Evolutionary conservation across 2,888 invertebrate genomes (phyloP).

Genomic region (Agriopis aurantiaria): DNA sequence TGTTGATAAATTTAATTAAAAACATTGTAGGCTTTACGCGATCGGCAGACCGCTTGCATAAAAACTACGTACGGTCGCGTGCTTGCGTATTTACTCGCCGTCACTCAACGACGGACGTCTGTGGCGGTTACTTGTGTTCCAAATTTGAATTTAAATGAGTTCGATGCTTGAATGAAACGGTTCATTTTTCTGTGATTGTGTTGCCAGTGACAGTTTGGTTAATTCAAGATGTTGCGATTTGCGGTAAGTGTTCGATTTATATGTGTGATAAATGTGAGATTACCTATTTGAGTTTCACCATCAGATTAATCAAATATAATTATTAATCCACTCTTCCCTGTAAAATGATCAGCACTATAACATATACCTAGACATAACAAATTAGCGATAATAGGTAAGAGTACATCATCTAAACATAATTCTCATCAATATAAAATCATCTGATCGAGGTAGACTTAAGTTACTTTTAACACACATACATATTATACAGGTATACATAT

Average conservation of each 20-base stretch:
- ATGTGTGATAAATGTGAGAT: no score
- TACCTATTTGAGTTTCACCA: no score
- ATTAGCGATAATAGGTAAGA: no score
- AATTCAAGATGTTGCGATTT: constrained; percentile 43
- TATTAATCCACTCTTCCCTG: no score
- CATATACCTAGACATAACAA: no score
- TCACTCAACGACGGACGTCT: constrained; percentile 56
- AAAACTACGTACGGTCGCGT: constrained; percentile 42
- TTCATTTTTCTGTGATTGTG: constrained; percentile 39
- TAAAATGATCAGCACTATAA: no score
- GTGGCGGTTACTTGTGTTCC: constrained; percentile 56
- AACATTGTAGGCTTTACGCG: constrained; percentile 2
- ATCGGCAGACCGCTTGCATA: constrained; percentile 42
- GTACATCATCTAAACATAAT: no score
- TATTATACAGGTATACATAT: no score
- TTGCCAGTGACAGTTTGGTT: constrained; percentile 36
- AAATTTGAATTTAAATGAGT: constrained; percentile 38
- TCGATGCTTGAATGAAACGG: constrained; percentile 43
- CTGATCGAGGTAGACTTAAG: no score
- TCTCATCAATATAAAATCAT: no score
- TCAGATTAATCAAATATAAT: no score
- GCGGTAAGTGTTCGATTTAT: constrained; percentile 44
- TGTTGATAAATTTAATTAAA: not conserved
- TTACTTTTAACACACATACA: no score
- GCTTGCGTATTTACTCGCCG: constrained; percentile 41